Evolutionary conservation across 2,888 invertebrate genomes (phyloP), one percentile per base, ranked within the genome.

Genomic region (Hemithea aestivaria): DNA sequence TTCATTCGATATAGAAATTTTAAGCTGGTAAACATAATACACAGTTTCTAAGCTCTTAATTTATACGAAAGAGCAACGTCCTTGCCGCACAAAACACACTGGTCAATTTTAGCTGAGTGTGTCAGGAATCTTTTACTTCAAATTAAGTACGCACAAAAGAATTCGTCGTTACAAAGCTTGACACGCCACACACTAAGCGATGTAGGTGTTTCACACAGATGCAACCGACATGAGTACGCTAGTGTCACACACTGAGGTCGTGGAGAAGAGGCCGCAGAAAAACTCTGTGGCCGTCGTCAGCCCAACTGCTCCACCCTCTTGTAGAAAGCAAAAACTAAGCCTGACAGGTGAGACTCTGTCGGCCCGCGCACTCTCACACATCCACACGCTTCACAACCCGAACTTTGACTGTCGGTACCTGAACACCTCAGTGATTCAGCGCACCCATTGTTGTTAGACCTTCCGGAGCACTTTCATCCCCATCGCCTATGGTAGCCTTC

Each of bases 281-380:
- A 90, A 91, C 70, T 91, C 91, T 60, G 84, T 92, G 64, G 89
- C 91, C 69, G 82, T 92, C 57, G 88, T 89, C 67, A 90, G 90
- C 67, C 90, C 90, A 34, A 90, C 90, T 55, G 89, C 90, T 44
- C 89, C 90, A 56, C 88, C 89, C 58, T 87, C 88, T 61, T 81
- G 89, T 74, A 88, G 91, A 72, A 92, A 92, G 75, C 91, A 91
- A 68, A 90, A 91, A 72, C 91, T 92, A 75, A 91, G 91, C 79
- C 91, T 92, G 81, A 84, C 88, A 84, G 88, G 88, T 89, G 87
- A 85, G 79, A 72, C 56, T 48, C 69, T 70, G 69, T 67, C 70
- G 66, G 66, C 65, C 58, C 53, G 48, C 60, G 61, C 62, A 60
- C 54, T 41, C 51, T 56, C 51, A 54, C 44, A 48, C 40, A 39